Evolutionary conservation across 2,113 vertebrate species (phyloP), one percentile per base, ranked within the genome.

Genomic region (Naja naja): DNA sequence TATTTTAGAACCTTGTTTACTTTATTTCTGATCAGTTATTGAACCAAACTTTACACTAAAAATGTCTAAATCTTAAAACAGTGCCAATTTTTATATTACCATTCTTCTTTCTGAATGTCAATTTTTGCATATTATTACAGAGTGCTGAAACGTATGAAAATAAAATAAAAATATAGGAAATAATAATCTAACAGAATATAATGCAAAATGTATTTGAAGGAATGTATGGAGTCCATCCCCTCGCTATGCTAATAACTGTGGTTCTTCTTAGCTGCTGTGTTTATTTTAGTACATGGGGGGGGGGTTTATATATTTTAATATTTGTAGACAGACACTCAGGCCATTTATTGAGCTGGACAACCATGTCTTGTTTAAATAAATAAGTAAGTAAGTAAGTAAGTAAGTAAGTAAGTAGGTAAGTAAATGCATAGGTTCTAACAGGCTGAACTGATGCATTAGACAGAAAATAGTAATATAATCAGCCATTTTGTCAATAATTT

Each of bases 71-170:
- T 94, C 92, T 96, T 95, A 92, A 96, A 96, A 91, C 92, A 74
- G 55, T 90, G 91, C 53, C 96, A 97, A 96, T 89, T 92, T 96
- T 97, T 96, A 96, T 87, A 94, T 87, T 94, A 94, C 69, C 85
- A 94, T 96, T 96, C 94, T 96, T 95, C 95, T 96, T 97, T 95
- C 96, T 96, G 93, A 96, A 95, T 94, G 92, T 95, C 95, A 2
- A 97, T 92, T 88, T 10, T 88, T 88, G 60, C 34, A 4, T 53
- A 34, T 25, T 14, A 45, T 92, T 88, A 94, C 95, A 96, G 96
- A 94, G 4, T 91, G 93, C 0, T 7, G 90, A 88, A 96, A 96
- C 94, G 95, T 91, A 93, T 0, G 27, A 94, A 95, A 95, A 43
- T 1, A 54, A 93, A 95, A 95, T 96, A 96, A 97, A 74, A 95